Base-by-base conservation (phyloP, 2,113 vertebrate genomes). In the Pycnonotus jocosus region DNA sequence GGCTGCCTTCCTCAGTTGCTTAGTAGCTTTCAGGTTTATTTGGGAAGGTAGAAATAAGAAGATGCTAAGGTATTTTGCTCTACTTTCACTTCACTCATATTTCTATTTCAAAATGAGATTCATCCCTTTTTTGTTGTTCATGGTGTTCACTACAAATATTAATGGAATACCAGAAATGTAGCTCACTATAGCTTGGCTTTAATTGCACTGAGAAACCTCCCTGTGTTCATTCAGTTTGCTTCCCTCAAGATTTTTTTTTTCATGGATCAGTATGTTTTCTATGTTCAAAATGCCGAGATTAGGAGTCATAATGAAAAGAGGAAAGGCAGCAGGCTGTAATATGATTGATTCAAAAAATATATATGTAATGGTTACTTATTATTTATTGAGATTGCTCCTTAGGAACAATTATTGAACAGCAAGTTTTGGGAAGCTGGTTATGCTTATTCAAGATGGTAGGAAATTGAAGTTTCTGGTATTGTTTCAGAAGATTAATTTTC, bases 401-500 rank as follows among this genome's bases (percentile, higher is more conserved):
- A 72, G 60, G 22, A 96, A 65, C 6, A 22, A 66, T 62, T 70
- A 77, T 33, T 45, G 37, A 90, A 51, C 28, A 78, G 37, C 20
- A 80, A 92, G 73, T 61, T 88, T 94, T 92, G 38, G 83, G 68
- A 94, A 92, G 79, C 53, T 93, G 54, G 42, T 83, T 90, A 56
- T 84, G 18, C 44, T 70, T 78, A 8, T 72, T 96, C 81, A 73
- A 77, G 28, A 81, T 57, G 57, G 44, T 87, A 79, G 90, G 88
- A 96, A 95, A 90, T 81, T 92, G 78, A 96, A 85, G 86, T 86
- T 89, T 92, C 57, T 95, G 56, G 31, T 90, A 79, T 17, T 91
- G 61, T 81, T 96, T 89, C 91, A 86, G 27, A 74, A 90, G 83
- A 93, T 79, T 87, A 42, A 73, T 96, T 96, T 98, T 87, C 76